These are phyloP conservation scores for Rugalucina vietnamica DNA, from an alignment of 2,888 invertebrate species.

Conservation along the genomic window DNA sequence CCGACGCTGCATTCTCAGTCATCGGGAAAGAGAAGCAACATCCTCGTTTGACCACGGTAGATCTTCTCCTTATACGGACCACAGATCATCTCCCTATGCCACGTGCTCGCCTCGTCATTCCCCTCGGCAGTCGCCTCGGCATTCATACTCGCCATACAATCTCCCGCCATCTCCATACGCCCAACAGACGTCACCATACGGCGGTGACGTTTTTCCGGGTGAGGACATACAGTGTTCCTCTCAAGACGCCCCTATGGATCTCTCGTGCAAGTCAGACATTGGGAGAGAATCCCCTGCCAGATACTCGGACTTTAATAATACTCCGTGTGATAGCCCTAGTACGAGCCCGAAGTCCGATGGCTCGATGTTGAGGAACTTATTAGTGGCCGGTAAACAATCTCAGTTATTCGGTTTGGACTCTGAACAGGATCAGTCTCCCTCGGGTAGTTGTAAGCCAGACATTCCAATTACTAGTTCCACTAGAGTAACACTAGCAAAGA, in stretches of 20 bases:
- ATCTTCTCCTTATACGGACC: slow-evolving; percentile 48
- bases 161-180: slow-evolving; percentile 8
- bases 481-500: slow-evolving; percentile 81
- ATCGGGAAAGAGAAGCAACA: neutral
- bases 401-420: slow-evolving; percentile 27
- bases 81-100: slow-evolving; percentile 45
- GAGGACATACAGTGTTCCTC: slow-evolving; percentile 1
- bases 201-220: slow-evolving; percentile 12
- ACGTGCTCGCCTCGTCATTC: slow-evolving; percentile 7
- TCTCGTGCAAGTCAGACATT: slow-evolving; percentile 72
- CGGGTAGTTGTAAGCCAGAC: slow-evolving; percentile 52
- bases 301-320: slow-evolving; percentile 14
- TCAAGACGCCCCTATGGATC: slow-evolving; percentile 78
- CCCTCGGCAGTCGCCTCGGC: neutral
- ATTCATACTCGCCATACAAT: slow-evolving; percentile 1
- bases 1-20: slow-evolving; percentile 24
- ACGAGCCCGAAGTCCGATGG: slow-evolving; percentile 49
- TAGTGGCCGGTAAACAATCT: slow-evolving; percentile 35
- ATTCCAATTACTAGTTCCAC: slow-evolving; percentile 68
- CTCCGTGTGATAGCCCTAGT: slow-evolving; percentile 37
- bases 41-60: slow-evolving; percentile 41
- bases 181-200: slow-evolving; percentile 20
- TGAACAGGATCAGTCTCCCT: slow-evolving; percentile 63
- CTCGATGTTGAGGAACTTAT: slow-evolving; percentile 56
- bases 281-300: slow-evolving; percentile 19